Base-by-base conservation (phyloP, 2,888 invertebrate genomes). In the Cataglyphis cursor region DNA sequence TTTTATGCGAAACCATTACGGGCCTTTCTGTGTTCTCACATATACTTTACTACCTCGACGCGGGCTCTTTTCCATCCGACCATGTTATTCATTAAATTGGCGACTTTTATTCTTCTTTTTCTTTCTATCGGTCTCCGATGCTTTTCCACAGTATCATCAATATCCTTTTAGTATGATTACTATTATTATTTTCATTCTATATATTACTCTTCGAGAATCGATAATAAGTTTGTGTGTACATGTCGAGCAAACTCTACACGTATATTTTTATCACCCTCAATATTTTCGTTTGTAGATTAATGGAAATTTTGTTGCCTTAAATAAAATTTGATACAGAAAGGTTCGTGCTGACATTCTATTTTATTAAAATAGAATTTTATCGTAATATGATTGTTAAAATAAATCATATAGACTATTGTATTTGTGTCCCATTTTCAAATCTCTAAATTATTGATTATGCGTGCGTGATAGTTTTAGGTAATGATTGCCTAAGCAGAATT, bases 1-100 rank as follows among this genome's bases (percentile, higher is more conserved):
- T 64, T 48, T 48, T 76, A 66, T 24, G 48, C 65, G 18, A 65
- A 51, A 51, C 38, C 24, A 35, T 75, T 51, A 65, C 65, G 51
- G 24, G 3, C 3, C 18, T 5, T 51, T 75, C 6, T 24, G 18
- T 12, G 51, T 38, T 64, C 51, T 35, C 31, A 35, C 51, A 0
- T 75, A 65, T 31, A 54, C 48, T 64, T 75, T 51, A 38, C 0
- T n/a, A 35, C 15, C 35, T 51, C 35, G 21, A 48, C 31, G 12
- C 15, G 24, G 8, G n/a, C 66, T 66, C 21, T 54, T n/a, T 66
- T 41, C 57, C 35, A 28, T 28, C n/a, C 38, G 28, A 28, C 9
- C 51, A 8, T 51, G 65, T 76, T 76, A 57, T 76, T 66, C 18
- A 24, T 38, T 54, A 66, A 54, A 54, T 54, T 24, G 38, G 18